Conservation (phyloP, 2,113 vertebrate species). For the Gymnocephalus cernua region DNA sequence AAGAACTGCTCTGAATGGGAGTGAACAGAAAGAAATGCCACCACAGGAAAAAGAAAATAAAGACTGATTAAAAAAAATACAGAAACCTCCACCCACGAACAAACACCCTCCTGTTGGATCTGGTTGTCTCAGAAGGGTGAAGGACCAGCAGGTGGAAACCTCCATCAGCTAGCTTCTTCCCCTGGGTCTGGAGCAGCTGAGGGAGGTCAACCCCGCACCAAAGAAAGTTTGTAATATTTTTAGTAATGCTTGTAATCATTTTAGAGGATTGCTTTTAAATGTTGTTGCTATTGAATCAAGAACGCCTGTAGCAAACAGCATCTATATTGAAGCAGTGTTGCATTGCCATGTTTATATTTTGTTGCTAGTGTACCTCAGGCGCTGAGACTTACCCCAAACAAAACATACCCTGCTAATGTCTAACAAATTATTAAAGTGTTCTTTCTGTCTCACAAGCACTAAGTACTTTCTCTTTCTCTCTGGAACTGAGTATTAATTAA, state of each 20-base stretch:
- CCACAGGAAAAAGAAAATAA: too few relatives aligned
- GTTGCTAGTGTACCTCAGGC: slow-evolving; percentile 52
- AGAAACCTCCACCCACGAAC: too few relatives aligned
- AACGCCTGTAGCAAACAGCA: slow-evolving; percentile 43
- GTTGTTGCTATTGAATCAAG: slow-evolving; percentile 41
- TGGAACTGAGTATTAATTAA: slow-evolving; percentile 10
- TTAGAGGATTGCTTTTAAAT: slow-evolving; percentile 30
- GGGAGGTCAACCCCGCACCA: too few relatives aligned
- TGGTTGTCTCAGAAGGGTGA: too few relatives aligned
- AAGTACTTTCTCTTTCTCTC: slow-evolving; percentile 16
- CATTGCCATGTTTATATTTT: slow-evolving; percentile 55
- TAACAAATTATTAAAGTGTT: slow-evolving; percentile 55
- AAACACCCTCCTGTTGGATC: too few relatives aligned
- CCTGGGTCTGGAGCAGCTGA: too few relatives aligned
- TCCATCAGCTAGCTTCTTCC: too few relatives aligned
- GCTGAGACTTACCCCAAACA: slow-evolving; percentile 63
- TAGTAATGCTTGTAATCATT: neutral
- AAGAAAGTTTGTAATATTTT: too few relatives aligned
- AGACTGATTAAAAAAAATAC: too few relatives aligned
- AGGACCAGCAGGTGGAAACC: too few relatives aligned
- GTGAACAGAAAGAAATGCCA: neutral
- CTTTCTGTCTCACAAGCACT: slow-evolving; percentile 1
- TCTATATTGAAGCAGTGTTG: slow-evolving; percentile 52
- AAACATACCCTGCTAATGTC: slow-evolving; percentile 53
- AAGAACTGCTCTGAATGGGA: slow-evolving; percentile 6